phyloP scores from a whole-genome alignment of 2,113 vertebrate species.

The Trochalopteron elliotii region DNA sequence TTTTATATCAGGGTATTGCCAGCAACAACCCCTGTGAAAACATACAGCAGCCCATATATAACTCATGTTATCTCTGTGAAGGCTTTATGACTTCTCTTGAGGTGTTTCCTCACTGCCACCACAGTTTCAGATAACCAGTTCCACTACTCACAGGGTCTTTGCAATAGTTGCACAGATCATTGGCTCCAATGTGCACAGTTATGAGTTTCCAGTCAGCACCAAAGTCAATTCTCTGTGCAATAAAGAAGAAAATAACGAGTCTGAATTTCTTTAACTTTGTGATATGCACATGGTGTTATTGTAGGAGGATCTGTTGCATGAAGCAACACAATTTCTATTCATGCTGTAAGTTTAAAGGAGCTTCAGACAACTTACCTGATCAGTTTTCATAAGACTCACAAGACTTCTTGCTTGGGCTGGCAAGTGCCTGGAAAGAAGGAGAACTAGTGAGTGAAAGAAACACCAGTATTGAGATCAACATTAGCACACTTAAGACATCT shows the following conservation, averaged over 20 bases:
- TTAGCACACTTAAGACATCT: not conserved
- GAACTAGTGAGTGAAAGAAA: slow-evolving; percentile 10
- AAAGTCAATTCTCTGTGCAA: slow-evolving; percentile 83
- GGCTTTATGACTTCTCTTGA: not conserved
- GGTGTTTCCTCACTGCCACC: not conserved
- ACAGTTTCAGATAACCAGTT: not conserved
- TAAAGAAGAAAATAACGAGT: not conserved
- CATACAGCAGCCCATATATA: not conserved
- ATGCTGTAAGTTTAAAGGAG: not conserved
- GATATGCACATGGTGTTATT: not conserved
- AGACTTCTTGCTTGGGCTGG: slow-evolving; percentile 77
- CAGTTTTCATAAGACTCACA: slow-evolving; percentile 82
- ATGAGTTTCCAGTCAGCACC: slow-evolving; percentile 90
- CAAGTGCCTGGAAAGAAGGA: slow-evolving; percentile 77
- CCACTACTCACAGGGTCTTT: slow-evolving; percentile 79
- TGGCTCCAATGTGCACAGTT: slow-evolving; percentile 84
- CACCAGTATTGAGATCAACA: not conserved
- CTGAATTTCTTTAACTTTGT: not conserved
- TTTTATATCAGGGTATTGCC: not conserved
- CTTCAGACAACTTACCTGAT: slow-evolving; percentile 74
- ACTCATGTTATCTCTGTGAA: not conserved
- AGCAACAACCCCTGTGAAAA: not conserved
- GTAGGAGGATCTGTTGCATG: not conserved
- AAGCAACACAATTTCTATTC: not conserved
- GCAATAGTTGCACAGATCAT: slow-evolving; percentile 88